These are phyloP conservation scores for Lynx canadensis DNA, from an alignment of 2,113 vertebrate genomes.

Conservation along the genomic window DNA sequence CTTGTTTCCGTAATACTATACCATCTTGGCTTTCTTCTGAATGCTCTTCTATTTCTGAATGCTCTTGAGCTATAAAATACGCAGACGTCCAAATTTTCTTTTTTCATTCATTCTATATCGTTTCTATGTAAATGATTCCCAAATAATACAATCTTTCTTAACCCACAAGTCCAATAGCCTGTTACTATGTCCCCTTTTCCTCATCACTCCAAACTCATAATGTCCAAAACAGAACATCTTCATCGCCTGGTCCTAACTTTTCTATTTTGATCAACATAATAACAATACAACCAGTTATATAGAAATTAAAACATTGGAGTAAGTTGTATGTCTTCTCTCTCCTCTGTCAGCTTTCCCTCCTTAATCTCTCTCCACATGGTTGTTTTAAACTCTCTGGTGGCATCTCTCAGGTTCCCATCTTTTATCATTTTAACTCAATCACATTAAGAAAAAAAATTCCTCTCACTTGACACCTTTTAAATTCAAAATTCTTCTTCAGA, in stretches of 20 bases:
- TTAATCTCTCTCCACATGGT: not conserved
- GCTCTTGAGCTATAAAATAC: not conserved
- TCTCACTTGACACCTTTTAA: slow-evolving; percentile 8
- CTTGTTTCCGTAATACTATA: not conserved
- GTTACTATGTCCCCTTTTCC: not conserved
- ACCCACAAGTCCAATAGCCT: not conserved
- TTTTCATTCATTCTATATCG: not conserved
- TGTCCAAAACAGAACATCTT: not conserved
- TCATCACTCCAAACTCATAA: not conserved
- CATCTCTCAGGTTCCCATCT: not conserved
- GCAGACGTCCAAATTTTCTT: not conserved
- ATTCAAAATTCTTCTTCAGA: slow-evolving; percentile 33
- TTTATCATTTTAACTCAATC: slow-evolving; percentile 13
- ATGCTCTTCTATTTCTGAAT: not conserved
- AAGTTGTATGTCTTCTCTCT: not conserved
- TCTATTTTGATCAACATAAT: not conserved
- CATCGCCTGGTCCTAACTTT: not conserved
- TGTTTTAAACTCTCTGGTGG: not conserved
- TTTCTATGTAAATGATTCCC: slow-evolving; percentile 18
- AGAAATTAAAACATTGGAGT: not conserved
- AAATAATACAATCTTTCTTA: not conserved
- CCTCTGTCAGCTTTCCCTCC: not conserved
- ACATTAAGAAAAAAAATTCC: not conserved
- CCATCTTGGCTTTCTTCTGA: not conserved
- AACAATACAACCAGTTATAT: not conserved